Evolutionary conservation across 2,797 vertebrate genomes (phyloP).

Genomic region (Semotilus atromaculatus): DNA sequence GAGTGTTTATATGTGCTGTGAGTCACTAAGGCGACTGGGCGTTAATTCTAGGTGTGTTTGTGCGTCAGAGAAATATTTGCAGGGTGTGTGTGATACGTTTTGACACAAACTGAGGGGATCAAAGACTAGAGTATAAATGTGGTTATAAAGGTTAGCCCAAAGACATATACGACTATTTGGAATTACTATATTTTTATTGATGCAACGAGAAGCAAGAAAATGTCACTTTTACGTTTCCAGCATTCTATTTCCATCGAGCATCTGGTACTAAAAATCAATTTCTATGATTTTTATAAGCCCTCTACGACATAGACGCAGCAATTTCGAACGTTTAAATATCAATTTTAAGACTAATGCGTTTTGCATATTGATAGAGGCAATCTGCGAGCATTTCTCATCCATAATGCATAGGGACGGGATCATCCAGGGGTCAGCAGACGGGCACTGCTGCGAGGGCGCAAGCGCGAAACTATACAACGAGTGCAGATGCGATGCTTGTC

Average conservation of each 20-base stretch:
- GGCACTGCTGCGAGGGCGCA: constrained; percentile 64
- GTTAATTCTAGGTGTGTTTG: constrained; percentile 67
- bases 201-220: neutral
- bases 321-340: constrained; percentile 87
- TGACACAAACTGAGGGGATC: constrained; percentile 30
- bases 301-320: constrained; percentile 71
- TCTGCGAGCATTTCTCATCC: constrained; percentile 87
- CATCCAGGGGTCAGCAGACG: constrained; percentile 95
- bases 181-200: neutral
- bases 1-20: constrained; percentile 67
- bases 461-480: constrained; percentile 54
- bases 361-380: constrained; percentile 91
- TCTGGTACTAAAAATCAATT: constrained; percentile 57
- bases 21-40: constrained; percentile 67
- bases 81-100: constrained; percentile 55
- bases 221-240: neutral
- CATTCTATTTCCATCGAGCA: constrained; percentile 32
- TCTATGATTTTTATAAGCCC: constrained; percentile 66
- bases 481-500: constrained; percentile 59
- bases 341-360: constrained; percentile 88
- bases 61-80: constrained; percentile 55
- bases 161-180: neutral
- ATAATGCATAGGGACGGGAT: constrained; percentile 92
- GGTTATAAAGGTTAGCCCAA: neutral
- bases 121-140: constrained; percentile 41